Evolutionary conservation across 2,113 vertebrate species (phyloP), one percentile per base, ranked within the genome.

Genomic region (Lutjanus erythropterus): DNA sequence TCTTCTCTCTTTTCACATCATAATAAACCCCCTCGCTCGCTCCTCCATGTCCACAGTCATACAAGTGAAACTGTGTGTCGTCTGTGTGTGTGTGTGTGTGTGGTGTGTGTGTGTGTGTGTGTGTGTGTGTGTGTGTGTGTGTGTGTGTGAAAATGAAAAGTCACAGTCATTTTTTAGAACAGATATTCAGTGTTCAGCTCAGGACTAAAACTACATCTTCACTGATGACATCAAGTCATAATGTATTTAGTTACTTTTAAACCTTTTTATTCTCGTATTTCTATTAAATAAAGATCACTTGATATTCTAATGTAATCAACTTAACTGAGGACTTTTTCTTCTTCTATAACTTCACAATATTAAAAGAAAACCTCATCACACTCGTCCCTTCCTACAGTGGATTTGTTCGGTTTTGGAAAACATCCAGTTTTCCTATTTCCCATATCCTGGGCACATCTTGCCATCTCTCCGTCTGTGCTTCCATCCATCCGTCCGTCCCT

Each of bases 381-480:
- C 35, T 9, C 27, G 1, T 10, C 49, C 23, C 41, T 7, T 33
- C 21, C 25, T 39, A 6, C 10, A 29, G 46, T 31, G 58, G 78
- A 71, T 81, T 58, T 62, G 41, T 50, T 23, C 9, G 10, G 11
- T 49, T 11, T n/a, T 61, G 41, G 65, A 29, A 71, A 66, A 50
- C 27, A 1, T 6, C 69, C 73, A 47, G 68, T 66, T 25, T 5
- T 53, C 65, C 66, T 23, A 41, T 65, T 70, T 68, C 31, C 61
- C 71, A 49, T 15, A 35, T 75, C 42, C 66, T 27, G 44, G 62
- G 65, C 16, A 65, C 47, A 67, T 81, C 70, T 75, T 81, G 82
- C 75, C 70, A 52, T 46, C 39, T 19, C 39, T 52, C 16, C 29
- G 1, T 18, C 42, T 33, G 21, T n/a, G 1, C 71, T 81, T 86